Percentiles rank a stretch among this genome's conserved stretches.
Evolutionary conservation across 1,140 invertebrate species (phyloP).

Genomic region (Brachionus manjavacas): DNA sequence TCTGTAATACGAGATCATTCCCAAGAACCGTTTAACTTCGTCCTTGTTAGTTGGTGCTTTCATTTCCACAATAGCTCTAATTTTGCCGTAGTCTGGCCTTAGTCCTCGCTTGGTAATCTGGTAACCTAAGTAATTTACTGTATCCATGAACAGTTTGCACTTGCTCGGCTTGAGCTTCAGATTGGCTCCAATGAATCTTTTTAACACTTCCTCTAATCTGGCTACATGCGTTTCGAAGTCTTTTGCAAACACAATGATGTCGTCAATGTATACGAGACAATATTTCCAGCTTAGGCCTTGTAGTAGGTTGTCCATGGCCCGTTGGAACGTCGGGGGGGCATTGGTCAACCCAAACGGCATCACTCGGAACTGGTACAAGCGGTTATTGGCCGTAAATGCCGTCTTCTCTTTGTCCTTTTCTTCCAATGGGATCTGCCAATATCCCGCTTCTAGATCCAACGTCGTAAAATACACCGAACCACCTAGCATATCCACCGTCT

Average conservation of each 20-base stretch:
- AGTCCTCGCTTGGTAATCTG: too few relatives aligned
- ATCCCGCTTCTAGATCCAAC: slow-evolving; percentile 52
- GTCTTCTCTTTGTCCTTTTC: slow-evolving; percentile 47
- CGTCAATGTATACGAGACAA: slow-evolving; percentile 39
- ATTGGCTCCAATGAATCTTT: too few relatives aligned
- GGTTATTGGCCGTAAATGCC: slow-evolving; percentile 38
- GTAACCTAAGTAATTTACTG: too few relatives aligned
- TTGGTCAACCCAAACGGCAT: slow-evolving; percentile 57
- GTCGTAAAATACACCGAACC: slow-evolving; percentile 45
- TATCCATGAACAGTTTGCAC: too few relatives aligned
- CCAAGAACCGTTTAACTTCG: slow-evolving; percentile 48
- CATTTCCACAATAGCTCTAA: slow-evolving; percentile 46
- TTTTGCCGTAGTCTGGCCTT: slow-evolving; percentile 20
- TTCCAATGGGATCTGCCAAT: slow-evolving; percentile 50
- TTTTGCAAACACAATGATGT: slow-evolving; percentile 6
- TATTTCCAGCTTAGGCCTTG: not conserved
- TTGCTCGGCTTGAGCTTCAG: too few relatives aligned
- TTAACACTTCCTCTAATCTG: slow-evolving; percentile 46
- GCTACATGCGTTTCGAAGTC: slow-evolving; percentile 44
- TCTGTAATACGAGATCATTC: slow-evolving; percentile 48
- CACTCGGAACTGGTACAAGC: slow-evolving; percentile 46
- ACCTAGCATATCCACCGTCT: not conserved
- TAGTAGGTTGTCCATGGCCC: slow-evolving; percentile 48
- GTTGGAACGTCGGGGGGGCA: slow-evolving; percentile 51
- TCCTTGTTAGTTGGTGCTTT: slow-evolving; percentile 48